phyloP scores from a whole-genome alignment of 2,113 vertebrate species.

The Gallinago jamesoni region DNA sequence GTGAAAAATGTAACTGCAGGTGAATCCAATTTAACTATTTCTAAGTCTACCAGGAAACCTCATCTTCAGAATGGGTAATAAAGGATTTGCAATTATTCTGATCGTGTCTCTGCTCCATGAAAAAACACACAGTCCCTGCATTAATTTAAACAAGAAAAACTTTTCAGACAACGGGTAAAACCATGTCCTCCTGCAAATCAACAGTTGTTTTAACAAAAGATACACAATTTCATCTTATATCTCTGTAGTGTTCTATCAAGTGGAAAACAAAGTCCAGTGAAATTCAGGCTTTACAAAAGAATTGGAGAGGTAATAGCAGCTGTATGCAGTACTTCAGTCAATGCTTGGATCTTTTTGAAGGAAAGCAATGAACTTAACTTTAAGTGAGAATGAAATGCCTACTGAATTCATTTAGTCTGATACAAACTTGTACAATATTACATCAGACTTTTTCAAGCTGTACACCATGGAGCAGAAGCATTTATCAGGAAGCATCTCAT shows the following conservation, averaged over 20 bases:
- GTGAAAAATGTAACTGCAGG: background rate
- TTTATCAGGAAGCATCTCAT: background rate
- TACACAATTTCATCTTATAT: background rate
- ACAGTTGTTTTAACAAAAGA: background rate
- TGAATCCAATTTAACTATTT: background rate
- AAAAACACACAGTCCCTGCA: background rate
- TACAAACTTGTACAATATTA: background rate
- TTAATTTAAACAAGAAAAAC: background rate
- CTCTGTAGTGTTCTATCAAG: background rate
- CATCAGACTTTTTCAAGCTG: background rate
- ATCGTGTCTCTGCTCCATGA: background rate
- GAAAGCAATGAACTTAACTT: background rate
- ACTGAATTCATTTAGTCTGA: background rate
- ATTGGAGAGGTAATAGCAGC: background rate
- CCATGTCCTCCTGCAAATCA: background rate
- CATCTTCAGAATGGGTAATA: background rate
- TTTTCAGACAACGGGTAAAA: background rate
- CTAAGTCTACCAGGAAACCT: background rate
- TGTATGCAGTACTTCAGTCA: background rate
- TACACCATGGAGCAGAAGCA: background rate
- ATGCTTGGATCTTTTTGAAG: background rate
- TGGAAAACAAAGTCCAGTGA: background rate
- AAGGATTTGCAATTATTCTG: background rate
- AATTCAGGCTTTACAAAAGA: background rate
- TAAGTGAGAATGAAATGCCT: background rate